A percentile compares a stretch with the other conserved stretches of the same genome.
phyloP scores from a whole-genome alignment of 2,797 vertebrate species.

The Tarsius wallacei region DNA sequence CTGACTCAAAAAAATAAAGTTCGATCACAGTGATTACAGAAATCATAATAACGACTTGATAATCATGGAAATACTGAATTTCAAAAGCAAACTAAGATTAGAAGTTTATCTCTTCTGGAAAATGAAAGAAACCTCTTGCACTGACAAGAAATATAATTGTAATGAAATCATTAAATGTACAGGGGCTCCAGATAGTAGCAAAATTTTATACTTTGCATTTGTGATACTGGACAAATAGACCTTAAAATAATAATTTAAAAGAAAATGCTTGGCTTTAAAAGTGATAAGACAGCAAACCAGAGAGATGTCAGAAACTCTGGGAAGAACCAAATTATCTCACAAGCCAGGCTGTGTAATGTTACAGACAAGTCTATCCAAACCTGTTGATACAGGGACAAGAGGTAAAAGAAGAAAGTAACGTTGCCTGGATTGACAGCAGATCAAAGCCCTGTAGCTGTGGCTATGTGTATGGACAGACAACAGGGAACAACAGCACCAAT shows the following conservation, averaged over 20 bases:
- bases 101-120: background rate
- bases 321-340: background rate
- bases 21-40: background rate
- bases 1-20: background rate
- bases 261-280: background rate
- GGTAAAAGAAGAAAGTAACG: background rate
- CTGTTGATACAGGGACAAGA: background rate
- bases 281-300: background rate
- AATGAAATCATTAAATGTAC: slow-evolving; percentile 14
- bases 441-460: background rate
- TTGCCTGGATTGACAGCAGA: background rate
- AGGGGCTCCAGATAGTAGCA: background rate
- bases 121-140: background rate
- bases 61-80: background rate
- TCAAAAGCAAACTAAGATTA: background rate
- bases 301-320: background rate
- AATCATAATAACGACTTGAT: background rate
- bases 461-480: background rate
- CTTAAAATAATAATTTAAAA: background rate
- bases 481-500: background rate
- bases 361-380: background rate
- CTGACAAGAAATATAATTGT: background rate
- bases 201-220: background rate
- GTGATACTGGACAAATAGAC: background rate
- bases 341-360: background rate